Base-by-base conservation (phyloP, 2,888 invertebrate species). In the Amiota mariae region DNA sequence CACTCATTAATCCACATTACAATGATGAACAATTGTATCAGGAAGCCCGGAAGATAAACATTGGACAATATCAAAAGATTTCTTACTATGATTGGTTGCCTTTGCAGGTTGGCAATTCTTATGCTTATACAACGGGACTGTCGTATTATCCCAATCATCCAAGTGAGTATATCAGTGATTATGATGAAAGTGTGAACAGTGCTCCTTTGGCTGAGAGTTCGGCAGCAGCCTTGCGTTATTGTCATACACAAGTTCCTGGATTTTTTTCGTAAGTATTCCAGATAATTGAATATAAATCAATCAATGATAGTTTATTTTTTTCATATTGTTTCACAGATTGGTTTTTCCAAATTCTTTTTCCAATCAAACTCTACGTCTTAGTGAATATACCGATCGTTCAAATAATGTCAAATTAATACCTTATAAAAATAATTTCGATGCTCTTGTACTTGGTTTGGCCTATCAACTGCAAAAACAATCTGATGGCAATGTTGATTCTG, bases 391-490 rank as follows among this genome's bases (percentile, higher is more conserved):
- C 20, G 81, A 82, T 3, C 80, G 82, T 0, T 20, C 82, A 8
- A 83, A 83, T 9, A 84, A 80, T 8, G 70, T 77, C 0, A 36
- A 36, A 36, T 72, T 88, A 3, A 24, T 92, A 51, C 89, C 91
- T 73, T 80, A 87, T 1, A 87, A 85, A 56, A 87, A 88, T 59
- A 91, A 91, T 79, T 93, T 95, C 80, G 94, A 94, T 83, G 92
- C 93, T 76, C 90, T 96, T 71, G 90, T 93, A 0, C 91, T 95
- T 86, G 95, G 96, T 8, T 90, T 96, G 82, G 90, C 93, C 1
- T 93, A 93, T 2, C 96, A 96, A 85, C 92, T 93, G 2, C 93
- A 95, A 87, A 93, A 94, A 82, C 92, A 91, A 77, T 92, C 94
- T 76, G 96, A 97, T 88, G 92, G 92, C 77, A 95, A 91, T 88